Base-by-base conservation (phyloP, 2,797 vertebrate species). In the Rhinichthys osculus region DNA sequence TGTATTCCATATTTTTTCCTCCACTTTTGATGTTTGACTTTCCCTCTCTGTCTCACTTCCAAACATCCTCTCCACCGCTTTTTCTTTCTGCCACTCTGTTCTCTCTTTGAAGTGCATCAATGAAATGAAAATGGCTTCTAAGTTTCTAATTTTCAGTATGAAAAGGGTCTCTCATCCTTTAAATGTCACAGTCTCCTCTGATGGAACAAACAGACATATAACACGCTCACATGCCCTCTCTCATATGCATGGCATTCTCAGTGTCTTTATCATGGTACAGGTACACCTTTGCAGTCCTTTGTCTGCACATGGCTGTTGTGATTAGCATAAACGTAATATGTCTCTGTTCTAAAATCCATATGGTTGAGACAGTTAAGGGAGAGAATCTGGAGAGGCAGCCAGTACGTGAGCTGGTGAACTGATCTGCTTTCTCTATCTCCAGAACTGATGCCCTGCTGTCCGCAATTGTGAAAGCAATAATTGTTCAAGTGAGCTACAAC, bases 391-490 rank as follows among this genome's bases (percentile, higher is more conserved):
- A 67, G 66, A 66, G 42, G 62, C 35, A 78, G 50, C 19, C 38
- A 13, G 33, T 84, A 19, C 21, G 8, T 70, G 27, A 78, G 33
- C 50, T 42, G 11, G 50, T 44, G 38, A 73, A 35, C n/a, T 35
- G 74, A 84, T 79, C 50, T 35, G 66, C 38, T 79, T 62, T 62
- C 76, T 62, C 76, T 40, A 62, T 85, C 27, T 42, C 21, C 13
- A 70, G 23, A 1, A 23, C 76, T 21, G 52, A 85, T 72, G 16
- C 30, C 76, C 66, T 44, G 83, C 76, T 72, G 83, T 47, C 67
- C 64, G 35, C 47, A 69, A 67, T 84, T 84, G 47, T 84, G 35
- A 79, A 79, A 79, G 71, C 40, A 85, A 72, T 70, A 71, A 47
- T 35, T 71, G 52, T 44, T 44, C 27, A 27, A 27, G 27, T 27